Evolutionary conservation across 1,140 invertebrate genomes (phyloP).

Genomic region (Orussus abietinus): DNA sequence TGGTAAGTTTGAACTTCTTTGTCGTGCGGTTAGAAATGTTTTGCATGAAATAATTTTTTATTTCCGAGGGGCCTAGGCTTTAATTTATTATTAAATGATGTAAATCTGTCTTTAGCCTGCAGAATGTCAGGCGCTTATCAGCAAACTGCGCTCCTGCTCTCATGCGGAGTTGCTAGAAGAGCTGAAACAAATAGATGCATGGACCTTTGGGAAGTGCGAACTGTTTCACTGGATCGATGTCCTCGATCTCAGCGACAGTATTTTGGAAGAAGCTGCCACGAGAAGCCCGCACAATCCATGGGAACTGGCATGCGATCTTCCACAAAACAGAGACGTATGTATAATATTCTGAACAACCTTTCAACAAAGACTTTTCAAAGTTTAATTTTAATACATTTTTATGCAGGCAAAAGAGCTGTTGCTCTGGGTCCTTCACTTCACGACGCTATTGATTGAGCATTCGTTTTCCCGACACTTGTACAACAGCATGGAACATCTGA

Average conservation of each 20-base stretch:
- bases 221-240: constrained; percentile 88
- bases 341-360: constrained; percentile 5
- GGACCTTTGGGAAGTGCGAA: constrained; percentile 90
- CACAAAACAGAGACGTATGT: constrained; percentile 62
- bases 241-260: constrained; percentile 78
- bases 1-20: constrained; percentile 59
- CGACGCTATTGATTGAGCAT: constrained; percentile 84
- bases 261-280: constrained; percentile 72
- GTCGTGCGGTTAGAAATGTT: constrained; percentile 3
- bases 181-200: constrained; percentile 73
- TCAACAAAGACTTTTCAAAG: constrained; percentile 15
- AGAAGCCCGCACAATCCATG: constrained; percentile 66
- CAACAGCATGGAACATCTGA: constrained; percentile 87
- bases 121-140: constrained; percentile 79
- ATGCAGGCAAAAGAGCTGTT: constrained; percentile 71
- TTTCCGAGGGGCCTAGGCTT: constrained; percentile 2
- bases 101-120: constrained; percentile 58
- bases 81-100: constrained; percentile 15
- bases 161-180: constrained; percentile 69
- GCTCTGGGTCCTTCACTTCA: constrained; percentile 78
- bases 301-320: constrained; percentile 74
- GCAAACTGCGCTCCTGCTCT: constrained; percentile 69
- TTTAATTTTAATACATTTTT: constrained; percentile 18
- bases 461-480: constrained; percentile 88
- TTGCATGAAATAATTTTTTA: constrained; percentile 8